Percentiles rank a stretch among this genome's conserved stretches.
phyloP scores from a whole-genome alignment of 2,113 vertebrate genomes.

The Gallinago undulata region DNA sequence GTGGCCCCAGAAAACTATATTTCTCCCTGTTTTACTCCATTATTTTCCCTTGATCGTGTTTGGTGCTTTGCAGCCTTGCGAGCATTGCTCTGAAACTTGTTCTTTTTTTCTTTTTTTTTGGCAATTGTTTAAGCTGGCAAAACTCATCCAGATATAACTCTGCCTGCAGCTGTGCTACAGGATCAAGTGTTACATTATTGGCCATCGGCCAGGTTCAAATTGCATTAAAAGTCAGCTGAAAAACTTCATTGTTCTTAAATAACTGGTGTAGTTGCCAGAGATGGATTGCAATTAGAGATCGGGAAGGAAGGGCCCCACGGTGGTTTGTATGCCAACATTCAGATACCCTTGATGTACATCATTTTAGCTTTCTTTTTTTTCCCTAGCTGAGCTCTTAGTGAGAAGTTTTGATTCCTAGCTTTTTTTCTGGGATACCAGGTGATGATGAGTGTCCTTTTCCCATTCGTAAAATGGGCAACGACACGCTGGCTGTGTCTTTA shows the following conservation, averaged over 20 bases:
- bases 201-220: constrained; percentile 34
- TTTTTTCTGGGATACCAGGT: background rate
- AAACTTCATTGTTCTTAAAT: constrained; percentile 61
- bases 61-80: background rate
- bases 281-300: background rate
- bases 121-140: background rate
- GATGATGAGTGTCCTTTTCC: background rate
- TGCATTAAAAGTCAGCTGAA: constrained; percentile 66
- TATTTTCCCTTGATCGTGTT: background rate
- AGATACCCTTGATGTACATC: background rate
- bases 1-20: background rate
- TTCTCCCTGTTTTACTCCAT: background rate
- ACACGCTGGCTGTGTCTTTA: accelerated
- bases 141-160: background rate
- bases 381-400: background rate
- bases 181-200: constrained; percentile 24
- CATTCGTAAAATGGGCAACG: accelerated
- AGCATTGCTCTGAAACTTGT: background rate
- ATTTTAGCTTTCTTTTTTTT: background rate
- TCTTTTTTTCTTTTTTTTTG: background rate
- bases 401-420: background rate
- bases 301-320: background rate
- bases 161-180: constrained; percentile 46
- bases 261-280: constrained; percentile 21
- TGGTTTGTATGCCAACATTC: background rate